Evolutionary conservation across 2,797 vertebrate species (phyloP), one percentile per base, ranked within the genome.

Genomic region (Rhynchonycteris naso): DNA sequence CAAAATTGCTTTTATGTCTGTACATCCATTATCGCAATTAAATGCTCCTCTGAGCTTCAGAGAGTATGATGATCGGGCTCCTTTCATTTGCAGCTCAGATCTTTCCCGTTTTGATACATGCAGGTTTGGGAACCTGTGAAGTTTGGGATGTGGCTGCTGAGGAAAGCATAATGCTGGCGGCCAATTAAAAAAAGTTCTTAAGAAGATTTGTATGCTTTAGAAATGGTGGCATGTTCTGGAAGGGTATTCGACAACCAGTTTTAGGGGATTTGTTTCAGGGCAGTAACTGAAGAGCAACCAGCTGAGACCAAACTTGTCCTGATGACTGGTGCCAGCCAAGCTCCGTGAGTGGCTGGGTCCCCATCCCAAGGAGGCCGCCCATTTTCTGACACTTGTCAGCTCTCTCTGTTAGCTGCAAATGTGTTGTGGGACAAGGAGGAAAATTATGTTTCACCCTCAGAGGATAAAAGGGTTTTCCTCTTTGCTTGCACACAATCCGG

Each of bases 1-100:
- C 56, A 14, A 75, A 92, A 95, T 93, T 93, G 2, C 76, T 96
- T 75, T 95, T 93, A 83, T 33, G 81, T 52, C 89, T 52, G 47
- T 66, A 2, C 5, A 15, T 88, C 61, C 93, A 84, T 91, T 63
- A 74, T 43, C 65, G 50, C 74, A 94, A 92, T 94, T 0, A 63
- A 24, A 85, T 72, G 28, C 22, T 78, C 96, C 95, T 93, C 94
- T 18, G 50, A 96, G 93, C 81, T 30, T 75, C 30, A 38, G 30
- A 43, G 82, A 87, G 68, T 66, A 47, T 76, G 43, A 84, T 91
- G 61, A 95, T 85, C 91, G 74, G 54, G 22, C 33, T 38, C 33
- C 58, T 78, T 58, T 38, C 54, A 26, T 35, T 58, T 50, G 58
- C 72, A 81, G 78, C 63, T 76, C 87, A 0, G 56, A 66, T 66